These are phyloP conservation scores for Corythornis vintsioides DNA, from an alignment of 2,113 vertebrate species.

Conservation along the genomic window DNA sequence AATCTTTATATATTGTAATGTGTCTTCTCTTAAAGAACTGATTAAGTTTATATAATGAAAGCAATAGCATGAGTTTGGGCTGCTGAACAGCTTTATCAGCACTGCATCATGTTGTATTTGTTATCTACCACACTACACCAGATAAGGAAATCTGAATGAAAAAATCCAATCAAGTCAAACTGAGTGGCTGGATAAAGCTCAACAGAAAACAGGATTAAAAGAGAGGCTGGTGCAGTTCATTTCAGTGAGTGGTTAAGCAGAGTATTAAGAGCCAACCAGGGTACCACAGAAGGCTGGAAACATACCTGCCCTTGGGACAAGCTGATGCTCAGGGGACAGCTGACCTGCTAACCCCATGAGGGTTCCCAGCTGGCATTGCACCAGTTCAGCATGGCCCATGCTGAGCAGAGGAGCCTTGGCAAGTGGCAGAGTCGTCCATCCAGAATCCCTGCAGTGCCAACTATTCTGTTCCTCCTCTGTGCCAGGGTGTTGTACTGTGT, in stretches of 20 bases:
- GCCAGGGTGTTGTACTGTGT: rapidly evolving
- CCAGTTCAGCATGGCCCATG: rapidly evolving
- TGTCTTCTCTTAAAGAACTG: not conserved
- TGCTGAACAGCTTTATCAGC: not conserved
- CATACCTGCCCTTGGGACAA: not conserved
- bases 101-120: not conserved
- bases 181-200: not conserved
- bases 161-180: not conserved
- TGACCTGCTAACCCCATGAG: not conserved
- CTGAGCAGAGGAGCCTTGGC: not conserved
- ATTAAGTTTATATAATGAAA: not conserved
- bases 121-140: not conserved
- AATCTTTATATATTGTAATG: not conserved
- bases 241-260: not conserved
- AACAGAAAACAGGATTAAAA: not conserved
- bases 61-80: not conserved
- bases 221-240: not conserved
- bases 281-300: not conserved
- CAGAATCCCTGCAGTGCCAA: not conserved
- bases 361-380: not conserved
- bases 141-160: not conserved
- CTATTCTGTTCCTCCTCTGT: rapidly evolving
- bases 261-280: not conserved
- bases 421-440: rapidly evolving
- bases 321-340: not conserved